phyloP scores from a whole-genome alignment of 2,113 vertebrate species.

The Pachypanchax playfairii region DNA sequence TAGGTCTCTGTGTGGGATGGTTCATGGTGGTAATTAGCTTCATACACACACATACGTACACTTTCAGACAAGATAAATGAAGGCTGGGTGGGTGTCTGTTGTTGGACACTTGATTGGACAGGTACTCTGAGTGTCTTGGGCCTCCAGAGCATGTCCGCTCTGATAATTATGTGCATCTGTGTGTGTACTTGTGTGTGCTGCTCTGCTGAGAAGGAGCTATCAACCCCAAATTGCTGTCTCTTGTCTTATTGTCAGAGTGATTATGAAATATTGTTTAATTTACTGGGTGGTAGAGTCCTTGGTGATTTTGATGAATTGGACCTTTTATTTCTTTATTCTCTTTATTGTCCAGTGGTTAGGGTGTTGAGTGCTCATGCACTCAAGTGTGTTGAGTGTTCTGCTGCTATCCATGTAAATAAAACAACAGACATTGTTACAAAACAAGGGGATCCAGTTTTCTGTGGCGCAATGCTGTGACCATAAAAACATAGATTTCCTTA shows the following conservation, averaged over 20 bases:
- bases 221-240: constrained; percentile 88
- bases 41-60: constrained; percentile 72
- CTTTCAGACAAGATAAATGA: constrained; percentile 96
- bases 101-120: constrained; percentile 87
- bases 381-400: constrained; percentile 35
- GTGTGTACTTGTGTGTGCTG: constrained; percentile 52
- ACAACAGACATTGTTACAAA: constrained; percentile 18
- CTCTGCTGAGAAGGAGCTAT: constrained; percentile 85
- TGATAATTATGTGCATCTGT: constrained; percentile 88
- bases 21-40: constrained; percentile 76
- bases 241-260: constrained; percentile 85
- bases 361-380: constrained; percentile 46
- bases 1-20: constrained; percentile 85
- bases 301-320: constrained; percentile 88
- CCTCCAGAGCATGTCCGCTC: constrained; percentile 91
- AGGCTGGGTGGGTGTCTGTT: constrained; percentile 90
- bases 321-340: constrained; percentile 85
- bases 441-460: background rate
- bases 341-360: constrained; percentile 82
- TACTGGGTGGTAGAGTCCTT: constrained; percentile 80
- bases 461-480: background rate
- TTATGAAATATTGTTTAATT: constrained; percentile 94
- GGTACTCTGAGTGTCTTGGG: constrained; percentile 84
- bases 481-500: no score
- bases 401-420: constrained; percentile 36